Conservation (phyloP, 2,113 vertebrate genomes). For the Salvelinus sp. region DNA sequence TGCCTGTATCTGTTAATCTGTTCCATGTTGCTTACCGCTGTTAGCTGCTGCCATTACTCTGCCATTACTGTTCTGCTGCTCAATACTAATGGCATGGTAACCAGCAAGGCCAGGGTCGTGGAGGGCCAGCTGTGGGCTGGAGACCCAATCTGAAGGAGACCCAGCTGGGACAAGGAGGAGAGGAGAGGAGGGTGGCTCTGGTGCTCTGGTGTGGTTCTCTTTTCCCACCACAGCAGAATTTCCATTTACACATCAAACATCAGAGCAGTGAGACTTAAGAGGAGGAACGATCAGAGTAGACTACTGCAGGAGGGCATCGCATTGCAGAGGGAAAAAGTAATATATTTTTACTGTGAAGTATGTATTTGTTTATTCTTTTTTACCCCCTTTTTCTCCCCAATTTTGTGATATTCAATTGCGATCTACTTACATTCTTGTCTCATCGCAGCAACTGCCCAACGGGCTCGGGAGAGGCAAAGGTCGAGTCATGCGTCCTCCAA, state of each 20-base stretch:
- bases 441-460: too few relatives aligned
- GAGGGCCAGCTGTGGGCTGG: slow-evolving; percentile 57
- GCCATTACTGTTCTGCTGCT: slow-evolving; percentile 51
- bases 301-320: slow-evolving; percentile 6
- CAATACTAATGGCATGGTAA: slow-evolving; percentile 44
- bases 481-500: too few relatives aligned
- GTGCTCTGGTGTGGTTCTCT: slow-evolving; percentile 26
- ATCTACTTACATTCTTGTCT: too few relatives aligned
- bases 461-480: too few relatives aligned
- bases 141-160: slow-evolving; percentile 27
- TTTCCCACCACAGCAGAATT: slow-evolving; percentile 28
- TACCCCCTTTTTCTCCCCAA: too few relatives aligned
- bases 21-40: slow-evolving; percentile 15
- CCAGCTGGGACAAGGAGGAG: slow-evolving; percentile 51
- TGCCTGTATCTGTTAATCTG: background rate
- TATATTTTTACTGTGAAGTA: slow-evolving; percentile 29
- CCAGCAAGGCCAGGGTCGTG: slow-evolving; percentile 43
- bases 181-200: too few relatives aligned
- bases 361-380: too few relatives aligned
- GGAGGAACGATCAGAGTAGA: slow-evolving; percentile 10
- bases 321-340: slow-evolving; percentile 7
- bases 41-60: slow-evolving; percentile 12
- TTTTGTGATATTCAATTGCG: too few relatives aligned
- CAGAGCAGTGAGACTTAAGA: slow-evolving; percentile 33
- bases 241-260: slow-evolving; percentile 58